These are phyloP conservation scores for Girardinichthys multiradiatus DNA, from an alignment of 2,113 vertebrate species.

Conservation along the genomic window DNA sequence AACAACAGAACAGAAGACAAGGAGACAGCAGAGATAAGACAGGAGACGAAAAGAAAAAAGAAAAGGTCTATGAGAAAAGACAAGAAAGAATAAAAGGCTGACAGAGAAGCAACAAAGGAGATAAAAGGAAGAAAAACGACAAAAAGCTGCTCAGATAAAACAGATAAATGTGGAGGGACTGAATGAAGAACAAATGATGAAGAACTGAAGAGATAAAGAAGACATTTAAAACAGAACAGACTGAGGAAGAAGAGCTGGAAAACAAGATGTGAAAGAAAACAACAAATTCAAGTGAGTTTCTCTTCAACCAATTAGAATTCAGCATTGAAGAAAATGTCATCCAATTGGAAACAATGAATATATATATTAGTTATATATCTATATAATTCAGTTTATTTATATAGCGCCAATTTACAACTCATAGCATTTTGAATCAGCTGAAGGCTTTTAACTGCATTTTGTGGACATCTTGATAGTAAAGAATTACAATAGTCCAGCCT, in stretches of 20 bases:
- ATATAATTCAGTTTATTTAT: too few species aligned
- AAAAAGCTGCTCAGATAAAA: neutral
- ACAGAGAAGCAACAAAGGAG: neutral
- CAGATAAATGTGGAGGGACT: neutral
- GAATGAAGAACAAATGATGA: neutral
- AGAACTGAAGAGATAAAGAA: neutral
- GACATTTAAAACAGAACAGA: neutral
- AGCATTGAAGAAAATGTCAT: neutral
- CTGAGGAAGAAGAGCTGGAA: neutral
- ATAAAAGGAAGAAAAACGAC: neutral
- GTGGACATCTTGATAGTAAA: too few species aligned
- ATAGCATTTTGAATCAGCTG: too few species aligned
- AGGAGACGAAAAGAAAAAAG: neutral
- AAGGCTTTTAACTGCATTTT: too few species aligned
- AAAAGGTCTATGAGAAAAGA: neutral
- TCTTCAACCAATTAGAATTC: neutral
- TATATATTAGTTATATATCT: too few species aligned
- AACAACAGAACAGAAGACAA: neutral
- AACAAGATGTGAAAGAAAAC: conserved; percentile 11
- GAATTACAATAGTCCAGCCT: too few species aligned
- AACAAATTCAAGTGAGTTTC: conserved; percentile 17
- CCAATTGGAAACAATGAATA: neutral
- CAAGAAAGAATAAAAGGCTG: neutral
- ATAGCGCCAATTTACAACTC: too few species aligned
- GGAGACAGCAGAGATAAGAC: neutral